Evolutionary conservation across 1,140 invertebrate genomes (phyloP), one percentile per base, ranked within the genome.

Genomic region (Conus betulinus): DNA sequence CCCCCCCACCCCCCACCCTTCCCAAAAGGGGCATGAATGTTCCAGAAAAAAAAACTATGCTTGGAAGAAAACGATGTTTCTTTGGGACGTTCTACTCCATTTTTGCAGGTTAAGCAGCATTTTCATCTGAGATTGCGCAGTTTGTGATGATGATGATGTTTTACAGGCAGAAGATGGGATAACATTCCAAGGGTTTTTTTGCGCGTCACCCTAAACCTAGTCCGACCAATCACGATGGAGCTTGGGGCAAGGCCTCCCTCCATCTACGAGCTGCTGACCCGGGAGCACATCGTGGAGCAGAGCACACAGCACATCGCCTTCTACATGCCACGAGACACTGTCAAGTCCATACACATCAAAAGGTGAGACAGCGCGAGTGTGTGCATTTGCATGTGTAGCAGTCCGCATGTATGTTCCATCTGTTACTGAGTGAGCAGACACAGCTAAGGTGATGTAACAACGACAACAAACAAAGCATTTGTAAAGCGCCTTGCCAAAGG

Each of bases 201-300:
- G 74, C 96, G 96, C 60, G 96, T 97, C 67, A 95, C 96, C 87
- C 94, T 97, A 92, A 97, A 96, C 92, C 92, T 97, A 27, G 95
- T 94, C 86, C 93, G 96, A 90, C 96, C 96, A 88, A 96, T 97
- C 91, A 97, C 96, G 90, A 96, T 97, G 91, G 95, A 96, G 76
- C 94, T 96, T 23, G 96, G 96, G 20, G 95, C 95, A 8, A 91
- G 96, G 39, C 96, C 96, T 25, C 96, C 96, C 20, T 96, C 96
- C 13, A 96, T 96, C 79, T 96, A 96, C 91, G 96, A 96, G 89
- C 94, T 96, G 71, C 93, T 96, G 11, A 95, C 93, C 23, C 91
- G 92, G n/a, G 94, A 94, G 87, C 94, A 93, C 83, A 94, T 94
- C 13, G 90, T 94, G 82, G 93, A 94, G 87, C 95, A 96, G 89